These are phyloP conservation scores for Pachyramphus minor DNA, from an alignment of 2,113 vertebrate species.

Conservation along the genomic window DNA sequence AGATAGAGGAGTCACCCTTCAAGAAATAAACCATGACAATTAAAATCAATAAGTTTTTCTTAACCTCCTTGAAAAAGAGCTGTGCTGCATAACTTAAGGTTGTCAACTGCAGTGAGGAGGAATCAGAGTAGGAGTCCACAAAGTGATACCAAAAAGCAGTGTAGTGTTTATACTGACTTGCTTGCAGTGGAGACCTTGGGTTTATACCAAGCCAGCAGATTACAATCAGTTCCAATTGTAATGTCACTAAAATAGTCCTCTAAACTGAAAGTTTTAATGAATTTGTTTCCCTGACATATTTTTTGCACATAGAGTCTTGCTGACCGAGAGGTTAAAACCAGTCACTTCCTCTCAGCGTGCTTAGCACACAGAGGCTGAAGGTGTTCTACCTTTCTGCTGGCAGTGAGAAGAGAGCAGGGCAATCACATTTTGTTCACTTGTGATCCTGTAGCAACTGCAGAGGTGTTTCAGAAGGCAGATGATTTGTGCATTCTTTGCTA, in stretches of 20 bases:
- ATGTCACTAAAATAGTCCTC: background rate
- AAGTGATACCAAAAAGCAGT: background rate
- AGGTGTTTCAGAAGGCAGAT: background rate
- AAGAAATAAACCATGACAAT: background rate
- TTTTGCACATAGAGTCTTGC: background rate
- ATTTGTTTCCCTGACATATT: background rate
- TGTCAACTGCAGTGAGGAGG: background rate
- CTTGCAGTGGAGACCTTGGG: constrained; percentile 6
- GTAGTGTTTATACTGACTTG: background rate
- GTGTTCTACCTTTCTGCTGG: background rate
- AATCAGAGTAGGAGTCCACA: background rate
- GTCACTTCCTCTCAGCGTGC: background rate
- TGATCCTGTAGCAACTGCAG: background rate
- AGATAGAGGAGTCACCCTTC: background rate
- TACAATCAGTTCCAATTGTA: background rate
- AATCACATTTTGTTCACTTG: background rate
- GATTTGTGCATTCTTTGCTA: background rate
- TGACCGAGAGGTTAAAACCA: background rate
- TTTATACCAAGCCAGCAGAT: constrained; percentile 14
- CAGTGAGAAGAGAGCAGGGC: background rate
- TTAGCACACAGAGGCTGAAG: background rate
- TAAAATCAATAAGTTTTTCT: background rate
- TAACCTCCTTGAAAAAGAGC: background rate
- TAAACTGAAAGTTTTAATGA: background rate
- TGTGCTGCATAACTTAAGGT: background rate